Base-by-base conservation (phyloP, 92 coral and sea anemone species). In the Zoanthus sociatus region DNA sequence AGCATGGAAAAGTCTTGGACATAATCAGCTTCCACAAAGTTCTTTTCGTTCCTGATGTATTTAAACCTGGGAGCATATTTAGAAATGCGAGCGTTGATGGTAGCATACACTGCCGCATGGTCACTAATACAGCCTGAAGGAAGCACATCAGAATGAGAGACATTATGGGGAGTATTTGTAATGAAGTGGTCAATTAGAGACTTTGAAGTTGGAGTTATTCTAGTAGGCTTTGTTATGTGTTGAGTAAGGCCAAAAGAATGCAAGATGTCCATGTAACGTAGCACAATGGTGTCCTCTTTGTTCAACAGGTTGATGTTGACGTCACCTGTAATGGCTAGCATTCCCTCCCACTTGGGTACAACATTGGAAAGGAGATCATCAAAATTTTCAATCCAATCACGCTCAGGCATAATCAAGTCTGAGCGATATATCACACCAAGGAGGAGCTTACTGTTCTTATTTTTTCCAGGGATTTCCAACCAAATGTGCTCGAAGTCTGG, bases 391-490 rank as follows among this genome's bases (percentile, higher is more conserved):
- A 50, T 50, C 55, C 55, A 50, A 50, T 50, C 55, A 50, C 55
- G 55, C 55, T 50, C 55, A 50, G 55, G 55, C 55, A 50, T 50
- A 50, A 50, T 50, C 55, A 50, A 2, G 55, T 50, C 55, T 50
- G 55, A 50, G 55, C 55, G 55, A 50, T 50, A 50, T 11, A 50
- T 9, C 55, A 50, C 55, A 50, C 55, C 92, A 53, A 89, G 76
- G 15, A 89, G 88, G 16, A 70, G 37, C 69, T 84, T 89, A 50
- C 92, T 89, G 92, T 89, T 71, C 76, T 72, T 89, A 58, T 89
- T 89, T 77, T 67, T 76, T 1, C 92, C 92, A 44, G 92, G 77
- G 60, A 89, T 53, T 75, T 89, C 92, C 12, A 89, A 48, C 92
- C 89, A 89, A 84, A 83, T 37, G 72, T 89, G 89, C 68, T 88